A percentile compares a stretch with the other conserved stretches of the same genome.
Evolutionary conservation across 2,113 vertebrate genomes (phyloP).

Genomic region (Cariama cristata): DNA sequence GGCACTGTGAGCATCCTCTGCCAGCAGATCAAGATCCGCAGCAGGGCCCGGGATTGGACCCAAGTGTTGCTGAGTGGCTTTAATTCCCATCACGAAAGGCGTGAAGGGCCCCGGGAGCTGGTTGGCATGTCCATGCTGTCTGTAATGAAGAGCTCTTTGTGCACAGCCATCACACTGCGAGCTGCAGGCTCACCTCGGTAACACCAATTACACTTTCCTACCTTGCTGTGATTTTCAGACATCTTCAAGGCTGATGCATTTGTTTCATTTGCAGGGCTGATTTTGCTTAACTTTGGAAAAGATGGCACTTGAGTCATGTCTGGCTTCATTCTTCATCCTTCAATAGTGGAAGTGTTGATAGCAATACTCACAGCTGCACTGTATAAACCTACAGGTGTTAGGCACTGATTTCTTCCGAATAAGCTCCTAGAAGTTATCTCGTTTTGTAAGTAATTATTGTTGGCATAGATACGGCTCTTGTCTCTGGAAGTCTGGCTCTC

Average conservation of each 20-base stretch:
- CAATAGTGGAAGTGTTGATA: neutral
- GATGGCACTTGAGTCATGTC: neutral
- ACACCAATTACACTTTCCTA: neutral
- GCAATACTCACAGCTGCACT: neutral
- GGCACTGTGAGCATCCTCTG: neutral
- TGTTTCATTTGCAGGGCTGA: neutral
- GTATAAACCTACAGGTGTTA: neutral
- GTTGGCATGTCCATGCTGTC: neutral
- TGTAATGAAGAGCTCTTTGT: neutral
- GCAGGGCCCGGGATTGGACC: accelerated
- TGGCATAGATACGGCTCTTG: neutral
- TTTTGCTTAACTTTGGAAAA: neutral
- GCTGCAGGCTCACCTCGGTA: neutral
- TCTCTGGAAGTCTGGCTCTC: neutral
- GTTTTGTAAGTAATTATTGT: constrained; percentile 22
- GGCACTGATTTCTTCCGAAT: neutral
- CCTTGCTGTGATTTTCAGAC: neutral
- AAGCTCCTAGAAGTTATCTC: constrained; percentile 18
- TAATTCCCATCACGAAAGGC: neutral
- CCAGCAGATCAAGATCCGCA: neutral
- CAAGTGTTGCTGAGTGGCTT: neutral
- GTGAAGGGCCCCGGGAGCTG: neutral
- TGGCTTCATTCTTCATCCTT: neutral
- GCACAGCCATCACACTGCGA: neutral
- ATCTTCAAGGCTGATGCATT: neutral